Evolutionary conservation across 2,888 invertebrate species (phyloP).

Genomic region (Chesias legatella): DNA sequence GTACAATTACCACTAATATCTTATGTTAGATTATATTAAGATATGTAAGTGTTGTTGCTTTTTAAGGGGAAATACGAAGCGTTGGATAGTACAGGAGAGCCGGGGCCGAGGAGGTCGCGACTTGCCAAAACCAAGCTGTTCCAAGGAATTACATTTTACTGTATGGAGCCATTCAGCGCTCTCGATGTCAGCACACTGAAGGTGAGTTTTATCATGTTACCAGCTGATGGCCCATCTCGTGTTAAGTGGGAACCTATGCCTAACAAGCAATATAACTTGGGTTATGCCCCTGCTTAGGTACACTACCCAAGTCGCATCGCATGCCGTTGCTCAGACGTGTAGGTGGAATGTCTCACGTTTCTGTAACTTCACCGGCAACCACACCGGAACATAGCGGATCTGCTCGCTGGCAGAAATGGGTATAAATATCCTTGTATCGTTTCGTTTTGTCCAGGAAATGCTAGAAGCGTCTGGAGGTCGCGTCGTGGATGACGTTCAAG

Average conservation of each 20-base stretch:
- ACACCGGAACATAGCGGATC: too few relatives aligned
- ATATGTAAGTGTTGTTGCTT: background rate
- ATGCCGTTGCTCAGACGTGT: too few relatives aligned
- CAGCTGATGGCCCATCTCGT: too few relatives aligned
- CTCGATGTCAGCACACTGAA: slow-evolving; percentile 53
- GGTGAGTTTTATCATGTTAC: slow-evolving; percentile 39
- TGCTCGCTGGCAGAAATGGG: too few relatives aligned
- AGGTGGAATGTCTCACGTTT: too few relatives aligned
- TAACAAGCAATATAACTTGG: too few relatives aligned
- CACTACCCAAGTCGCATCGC: too few relatives aligned
- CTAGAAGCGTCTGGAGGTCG: slow-evolving; percentile 56
- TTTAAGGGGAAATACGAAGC: slow-evolving; percentile 73
- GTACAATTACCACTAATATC: too few relatives aligned
- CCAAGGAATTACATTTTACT: slow-evolving; percentile 72
- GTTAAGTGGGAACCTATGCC: too few relatives aligned
- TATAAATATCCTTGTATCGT: too few relatives aligned
- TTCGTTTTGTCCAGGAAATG: slow-evolving; percentile 60
- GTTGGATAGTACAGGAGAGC: slow-evolving; percentile 71
- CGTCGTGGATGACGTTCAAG: slow-evolving; percentile 41
- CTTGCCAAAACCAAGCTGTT: slow-evolving; percentile 59
- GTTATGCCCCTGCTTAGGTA: too few relatives aligned
- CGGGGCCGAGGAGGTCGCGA: slow-evolving; percentile 75
- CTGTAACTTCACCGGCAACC: too few relatives aligned
- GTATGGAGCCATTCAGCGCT: slow-evolving; percentile 70
- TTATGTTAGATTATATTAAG: background rate